phyloP scores from a whole-genome alignment of 2,888 invertebrate species.

The Drosophila anomelani region DNA sequence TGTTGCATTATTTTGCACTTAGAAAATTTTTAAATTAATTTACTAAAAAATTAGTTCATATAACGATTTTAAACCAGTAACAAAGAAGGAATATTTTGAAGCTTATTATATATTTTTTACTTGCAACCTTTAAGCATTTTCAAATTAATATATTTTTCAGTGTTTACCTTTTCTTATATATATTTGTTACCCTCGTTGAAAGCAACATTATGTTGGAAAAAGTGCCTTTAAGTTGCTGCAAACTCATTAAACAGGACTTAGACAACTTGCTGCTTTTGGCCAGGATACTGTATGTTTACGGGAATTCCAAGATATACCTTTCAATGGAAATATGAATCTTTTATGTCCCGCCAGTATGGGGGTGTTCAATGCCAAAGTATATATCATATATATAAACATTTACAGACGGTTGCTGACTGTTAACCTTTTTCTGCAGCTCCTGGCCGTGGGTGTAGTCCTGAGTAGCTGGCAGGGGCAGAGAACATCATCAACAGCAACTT shows the following conservation, averaged over 20 bases:
- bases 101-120: too few species aligned
- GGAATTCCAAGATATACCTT: conserved; percentile 22
- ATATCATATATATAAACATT: neutral
- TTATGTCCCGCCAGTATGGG: conserved; percentile 21
- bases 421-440: conserved; percentile 42
- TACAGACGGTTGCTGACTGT: conserved; percentile 24
- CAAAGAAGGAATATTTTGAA: too few species aligned
- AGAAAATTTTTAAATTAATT: neutral
- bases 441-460: conserved; percentile 6
- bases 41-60: too few species aligned
- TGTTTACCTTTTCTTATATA: neutral
- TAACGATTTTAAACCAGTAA: too few species aligned
- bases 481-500: conserved; percentile 68
- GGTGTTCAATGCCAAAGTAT: conserved; percentile 12
- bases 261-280: conserved; percentile 12
- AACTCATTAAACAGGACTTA: conserved; percentile 36
- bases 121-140: too few species aligned
- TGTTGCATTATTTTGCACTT: conserved; percentile 4
- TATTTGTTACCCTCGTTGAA: neutral
- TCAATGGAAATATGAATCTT: conserved; percentile 33
- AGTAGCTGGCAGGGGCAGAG: conserved; percentile 24
- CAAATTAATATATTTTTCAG: too few species aligned
- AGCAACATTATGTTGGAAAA: conserved; percentile 7
- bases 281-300: conserved; percentile 19
- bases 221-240: conserved; percentile 16